Base-by-base conservation (phyloP, 2,888 invertebrate species). In the Artemia sp. region DNA sequence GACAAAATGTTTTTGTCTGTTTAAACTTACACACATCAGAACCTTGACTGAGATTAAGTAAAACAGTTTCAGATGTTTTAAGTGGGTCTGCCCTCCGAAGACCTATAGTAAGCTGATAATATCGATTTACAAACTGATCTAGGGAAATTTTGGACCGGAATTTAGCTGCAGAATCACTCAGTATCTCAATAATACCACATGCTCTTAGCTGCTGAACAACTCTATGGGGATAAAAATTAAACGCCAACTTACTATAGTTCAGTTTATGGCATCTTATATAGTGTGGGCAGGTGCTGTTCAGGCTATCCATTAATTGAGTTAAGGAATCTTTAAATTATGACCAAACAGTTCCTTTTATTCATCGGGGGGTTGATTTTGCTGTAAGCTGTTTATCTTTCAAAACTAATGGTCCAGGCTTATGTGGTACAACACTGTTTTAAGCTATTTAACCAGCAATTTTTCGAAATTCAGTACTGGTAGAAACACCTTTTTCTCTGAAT, bases 211-310 rank as follows among this genome's bases (percentile, higher is more conserved):
- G 94, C 76, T 92, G 90, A 0, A 93, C 90, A 38, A 91, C 92
- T 74, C 93, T 82, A 12, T 86, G 84, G 0, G 90, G 86, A 74
- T 93, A 89, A 80, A 92, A 94, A 74, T 85, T 85, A 78, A 93
- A 94, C 0, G 90, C 82, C n/a, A 83, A 79, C 79, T 94, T 94
- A 11, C 83, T 82, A 76, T 94, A 93, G 76, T 94, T 94, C 2
- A 94, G 93, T 75, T 98, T 98, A 77, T 98, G 96, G 78, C 98
- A 98, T 38, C 98, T 85, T 69, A 98, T 92, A 79, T 98, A 98
- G 80, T 98, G 98, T 0, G 98, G 97, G 0, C 94, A 93, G 3
- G 98, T 97, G 6, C 91, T 87, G 74, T 94, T 95, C 70, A 98
- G 80, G 0, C 95, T 95, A 2, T 84, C 79, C 89, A 96, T 97